These are phyloP conservation scores for Heterotis niloticus DNA, from an alignment of 2,113 vertebrate genomes.

Conservation along the genomic window DNA sequence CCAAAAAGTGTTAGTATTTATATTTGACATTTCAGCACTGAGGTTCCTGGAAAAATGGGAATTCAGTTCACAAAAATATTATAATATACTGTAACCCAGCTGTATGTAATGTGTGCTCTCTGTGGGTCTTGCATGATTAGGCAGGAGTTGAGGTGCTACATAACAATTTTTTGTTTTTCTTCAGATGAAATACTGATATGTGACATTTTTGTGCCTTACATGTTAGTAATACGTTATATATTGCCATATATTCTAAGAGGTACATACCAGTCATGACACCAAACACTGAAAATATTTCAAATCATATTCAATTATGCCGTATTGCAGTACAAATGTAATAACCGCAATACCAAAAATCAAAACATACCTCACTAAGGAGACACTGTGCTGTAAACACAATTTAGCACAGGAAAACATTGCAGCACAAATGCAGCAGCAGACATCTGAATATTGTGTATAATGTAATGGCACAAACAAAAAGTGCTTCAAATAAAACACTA, in stretches of 20 bases:
- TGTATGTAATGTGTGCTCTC: not conserved
- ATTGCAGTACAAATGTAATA: not conserved
- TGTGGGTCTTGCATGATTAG: conserved; percentile 18
- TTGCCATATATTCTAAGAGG: not conserved
- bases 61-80: not conserved
- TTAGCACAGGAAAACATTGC: too few species aligned
- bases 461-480: too few species aligned
- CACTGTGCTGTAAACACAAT: not conserved
- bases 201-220: conserved; percentile 66
- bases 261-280: not conserved
- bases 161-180: conserved; percentile 45
- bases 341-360: not conserved
- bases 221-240: conserved; percentile 33
- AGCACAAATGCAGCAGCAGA: too few species aligned
- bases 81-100: not conserved
- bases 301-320: too few species aligned
- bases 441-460: too few species aligned
- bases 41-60: not conserved
- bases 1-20: not conserved
- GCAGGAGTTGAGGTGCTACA: conserved; percentile 36
- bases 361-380: not conserved
- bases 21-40: conserved; percentile 7
- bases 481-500: too few species aligned
- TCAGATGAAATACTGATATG: conserved; percentile 42
- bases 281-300: too few species aligned